Conservation (phyloP, 2,113 vertebrate species). For the Larimichthys polyactis region DNA sequence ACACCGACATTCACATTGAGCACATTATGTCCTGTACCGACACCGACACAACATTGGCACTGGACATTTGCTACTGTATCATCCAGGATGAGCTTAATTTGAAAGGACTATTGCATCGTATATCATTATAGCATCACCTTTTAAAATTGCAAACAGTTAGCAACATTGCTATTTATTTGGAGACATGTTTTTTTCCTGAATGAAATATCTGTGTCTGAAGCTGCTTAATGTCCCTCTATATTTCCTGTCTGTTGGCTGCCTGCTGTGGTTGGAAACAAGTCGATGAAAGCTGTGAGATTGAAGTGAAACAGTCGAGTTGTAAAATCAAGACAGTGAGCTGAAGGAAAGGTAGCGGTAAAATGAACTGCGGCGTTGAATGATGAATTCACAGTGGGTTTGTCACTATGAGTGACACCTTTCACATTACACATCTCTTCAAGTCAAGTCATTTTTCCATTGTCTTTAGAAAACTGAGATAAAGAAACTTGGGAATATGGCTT, state of each 20-base stretch:
- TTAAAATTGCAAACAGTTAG: neutral
- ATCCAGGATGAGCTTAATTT: neutral
- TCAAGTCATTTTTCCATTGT: neutral
- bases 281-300: neutral
- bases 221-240: neutral
- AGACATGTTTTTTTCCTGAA: neutral
- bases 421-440: neutral
- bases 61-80: neutral
- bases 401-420: neutral
- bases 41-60: neutral
- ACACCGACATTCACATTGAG: neutral
- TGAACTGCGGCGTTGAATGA: neutral
- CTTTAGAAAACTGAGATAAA: neutral
- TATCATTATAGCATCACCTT: neutral
- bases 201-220: neutral
- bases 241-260: neutral
- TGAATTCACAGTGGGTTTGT: neutral
- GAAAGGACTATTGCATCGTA: neutral
- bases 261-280: neutral
- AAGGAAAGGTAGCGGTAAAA: too few species aligned
- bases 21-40: neutral
- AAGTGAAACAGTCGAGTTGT: neutral
- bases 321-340: constrained; percentile 1
- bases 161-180: neutral
- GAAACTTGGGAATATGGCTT: neutral